Evolutionary conservation across 2,113 vertebrate species (phyloP), one percentile per base, ranked within the genome.

Genomic region (Gracilinanus agilis): DNA sequence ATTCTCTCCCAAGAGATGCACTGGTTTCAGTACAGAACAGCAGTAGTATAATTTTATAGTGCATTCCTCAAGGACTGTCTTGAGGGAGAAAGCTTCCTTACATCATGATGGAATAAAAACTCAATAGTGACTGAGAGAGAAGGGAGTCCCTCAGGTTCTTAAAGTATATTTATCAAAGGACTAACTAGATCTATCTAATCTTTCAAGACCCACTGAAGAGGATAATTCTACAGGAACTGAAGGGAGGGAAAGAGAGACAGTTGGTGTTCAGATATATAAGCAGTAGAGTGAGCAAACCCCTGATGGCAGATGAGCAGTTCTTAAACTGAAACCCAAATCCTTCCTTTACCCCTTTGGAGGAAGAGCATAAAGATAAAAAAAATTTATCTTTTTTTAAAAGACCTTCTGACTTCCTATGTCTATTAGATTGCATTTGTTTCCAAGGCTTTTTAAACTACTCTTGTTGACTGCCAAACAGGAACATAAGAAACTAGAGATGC

Each of bases 371-470:
- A 61, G 44, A 95, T 94, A 96, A 91, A 92, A 90, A 93, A 53
- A 44, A 90, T 55, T 92, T 88, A 29, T 54, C 75, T 67, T 83
- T 94, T 92, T 90, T 95, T 96, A 24, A 92, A 92, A 75, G 83
- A 83, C 53, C 88, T 88, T 90, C 92, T 97, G 92, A 92, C 21
- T 24, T 55, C 94, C 67, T 92, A 89, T 61, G 58, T 19, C 58
- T 96, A 55, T 92, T 94, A 95, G 95, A 94, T 58, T 96, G 40
- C 83, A 88, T 88, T 21, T 92, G 29, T 93, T 92, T 93, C 90
- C 90, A 96, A 96, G 92, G 61, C 61, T 92, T 96, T 97, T 94
- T 88, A 94, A 97, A 93, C 88, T 95, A 96, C 93, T 44, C 93
- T 90, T 94, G 92, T 88, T 91, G 91, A 88, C 92, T 95, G 88